Evolutionary conservation across 1,140 invertebrate genomes (phyloP).

Genomic region (Pseudomyrmex pallidus): DNA sequence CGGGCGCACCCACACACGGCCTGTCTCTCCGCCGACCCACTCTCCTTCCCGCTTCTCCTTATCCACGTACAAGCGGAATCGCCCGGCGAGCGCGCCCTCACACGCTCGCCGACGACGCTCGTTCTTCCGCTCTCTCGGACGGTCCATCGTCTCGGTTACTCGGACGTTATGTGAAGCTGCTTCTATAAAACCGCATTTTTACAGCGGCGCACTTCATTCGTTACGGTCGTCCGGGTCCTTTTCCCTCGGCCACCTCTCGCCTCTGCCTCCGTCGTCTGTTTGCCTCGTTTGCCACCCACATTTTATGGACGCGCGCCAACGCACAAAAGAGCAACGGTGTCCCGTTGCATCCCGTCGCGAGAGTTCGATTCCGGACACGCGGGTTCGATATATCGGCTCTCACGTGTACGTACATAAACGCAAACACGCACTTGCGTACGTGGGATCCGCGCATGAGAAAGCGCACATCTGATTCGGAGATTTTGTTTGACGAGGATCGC

Average conservation of each 20-base stretch:
- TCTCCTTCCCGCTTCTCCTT: background rate
- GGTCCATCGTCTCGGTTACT: constrained; percentile 74
- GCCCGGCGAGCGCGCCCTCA: background rate
- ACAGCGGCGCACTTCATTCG: constrained; percentile 78
- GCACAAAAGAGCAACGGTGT: constrained; percentile 48
- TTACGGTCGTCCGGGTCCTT: constrained; percentile 59
- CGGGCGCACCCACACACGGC: constrained; percentile 70
- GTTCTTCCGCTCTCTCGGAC: constrained; percentile 39
- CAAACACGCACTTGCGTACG: background rate
- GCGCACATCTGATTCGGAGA: background rate
- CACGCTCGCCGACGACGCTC: constrained; percentile 9
- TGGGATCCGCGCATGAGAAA: background rate
- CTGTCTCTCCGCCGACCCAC: background rate
- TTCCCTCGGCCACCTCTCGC: background rate
- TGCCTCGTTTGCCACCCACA: constrained; percentile 72
- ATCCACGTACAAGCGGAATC: background rate
- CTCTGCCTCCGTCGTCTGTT: background rate
- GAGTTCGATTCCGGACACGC: background rate
- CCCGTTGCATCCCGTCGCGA: constrained; percentile 26
- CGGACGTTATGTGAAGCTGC: constrained; percentile 73
- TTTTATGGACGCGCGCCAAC: constrained; percentile 68
- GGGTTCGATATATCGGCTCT: constrained; percentile 20
- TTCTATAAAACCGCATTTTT: constrained; percentile 81
- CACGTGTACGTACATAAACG: background rate
- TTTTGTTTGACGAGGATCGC: constrained; percentile 33